Conservation (phyloP, 2,113 vertebrate genomes). For the Abramis brama region DNA sequence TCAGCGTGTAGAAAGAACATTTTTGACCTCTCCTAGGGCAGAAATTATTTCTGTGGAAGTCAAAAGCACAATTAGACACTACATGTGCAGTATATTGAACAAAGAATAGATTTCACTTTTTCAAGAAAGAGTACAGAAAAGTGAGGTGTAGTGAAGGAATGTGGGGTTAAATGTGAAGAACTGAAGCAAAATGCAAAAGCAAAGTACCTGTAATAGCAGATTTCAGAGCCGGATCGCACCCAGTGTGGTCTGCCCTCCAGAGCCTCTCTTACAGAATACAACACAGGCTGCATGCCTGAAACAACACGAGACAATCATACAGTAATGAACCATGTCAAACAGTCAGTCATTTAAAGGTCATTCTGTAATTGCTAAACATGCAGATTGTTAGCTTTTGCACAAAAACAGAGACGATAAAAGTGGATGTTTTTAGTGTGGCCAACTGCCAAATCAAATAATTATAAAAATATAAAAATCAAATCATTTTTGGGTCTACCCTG, state of each 20-base stretch:
- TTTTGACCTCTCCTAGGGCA: conserved; percentile 57
- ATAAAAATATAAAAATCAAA: not conserved
- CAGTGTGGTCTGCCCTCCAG: conserved; percentile 84
- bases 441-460: not conserved
- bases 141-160: not conserved
- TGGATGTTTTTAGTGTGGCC: not conserved
- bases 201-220: conserved; percentile 88
- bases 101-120: not conserved
- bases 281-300: conserved; percentile 90
- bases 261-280: conserved; percentile 91
- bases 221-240: conserved; percentile 83
- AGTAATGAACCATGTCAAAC: conserved; percentile 21
- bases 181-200: not conserved
- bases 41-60: conserved; percentile 84
- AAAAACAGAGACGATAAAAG: not conserved
- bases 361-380: not conserved
- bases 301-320: conserved; percentile 7
- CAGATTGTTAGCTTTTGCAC: not conserved
- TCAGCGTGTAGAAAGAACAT: conserved; percentile 82
- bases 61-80: not conserved
- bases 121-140: not conserved
- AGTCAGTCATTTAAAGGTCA: conserved; percentile 22
- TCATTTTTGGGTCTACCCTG: no score
- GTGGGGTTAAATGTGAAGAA: not conserved
- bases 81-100: not conserved